Evolutionary conservation across 1,140 invertebrate species (phyloP).

Genomic region (Agraylea sexmaculata): DNA sequence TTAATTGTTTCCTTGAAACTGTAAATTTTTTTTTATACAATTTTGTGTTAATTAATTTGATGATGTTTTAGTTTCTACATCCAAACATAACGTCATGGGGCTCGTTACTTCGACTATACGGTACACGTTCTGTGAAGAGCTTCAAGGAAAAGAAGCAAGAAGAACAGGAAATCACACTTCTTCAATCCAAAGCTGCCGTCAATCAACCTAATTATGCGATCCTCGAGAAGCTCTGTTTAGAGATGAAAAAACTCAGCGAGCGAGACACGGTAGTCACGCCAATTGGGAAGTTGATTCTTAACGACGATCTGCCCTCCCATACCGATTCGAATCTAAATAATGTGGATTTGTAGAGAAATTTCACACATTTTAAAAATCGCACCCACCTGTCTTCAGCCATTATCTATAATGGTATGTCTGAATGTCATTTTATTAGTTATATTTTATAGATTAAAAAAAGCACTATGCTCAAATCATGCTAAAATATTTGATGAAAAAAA

Average conservation of each 20-base stretch:
- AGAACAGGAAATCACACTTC: conserved; percentile 85
- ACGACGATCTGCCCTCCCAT: conserved; percentile 54
- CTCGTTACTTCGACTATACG: conserved; percentile 83
- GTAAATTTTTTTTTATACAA: conserved; percentile 1
- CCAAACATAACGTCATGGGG: conserved; percentile 93
- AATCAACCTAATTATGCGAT: conserved; percentile 92
- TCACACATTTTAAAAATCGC: no score
- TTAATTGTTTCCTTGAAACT: no score
- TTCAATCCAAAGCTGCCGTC: conserved; percentile 80
- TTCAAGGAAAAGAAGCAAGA: conserved; percentile 91
- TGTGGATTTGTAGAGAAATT: conserved; percentile 45
- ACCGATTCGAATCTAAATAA: conserved; percentile 64
- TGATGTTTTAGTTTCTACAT: conserved; percentile 54
- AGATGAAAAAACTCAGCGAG: conserved; percentile 73
- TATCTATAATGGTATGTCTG: no score
- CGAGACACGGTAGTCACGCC: conserved; percentile 54
- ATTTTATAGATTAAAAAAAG: no score
- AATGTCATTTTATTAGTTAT: no score
- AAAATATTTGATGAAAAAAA: no score
- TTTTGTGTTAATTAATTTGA: conserved; percentile 4
- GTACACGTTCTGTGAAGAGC: conserved; percentile 81
- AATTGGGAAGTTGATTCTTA: conserved; percentile 57
- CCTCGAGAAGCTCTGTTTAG: conserved; percentile 75
- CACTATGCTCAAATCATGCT: no score
- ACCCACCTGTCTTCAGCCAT: no score